Base-by-base conservation (phyloP, 2,113 vertebrate genomes). In the Pontoporia blainvillei region DNA sequence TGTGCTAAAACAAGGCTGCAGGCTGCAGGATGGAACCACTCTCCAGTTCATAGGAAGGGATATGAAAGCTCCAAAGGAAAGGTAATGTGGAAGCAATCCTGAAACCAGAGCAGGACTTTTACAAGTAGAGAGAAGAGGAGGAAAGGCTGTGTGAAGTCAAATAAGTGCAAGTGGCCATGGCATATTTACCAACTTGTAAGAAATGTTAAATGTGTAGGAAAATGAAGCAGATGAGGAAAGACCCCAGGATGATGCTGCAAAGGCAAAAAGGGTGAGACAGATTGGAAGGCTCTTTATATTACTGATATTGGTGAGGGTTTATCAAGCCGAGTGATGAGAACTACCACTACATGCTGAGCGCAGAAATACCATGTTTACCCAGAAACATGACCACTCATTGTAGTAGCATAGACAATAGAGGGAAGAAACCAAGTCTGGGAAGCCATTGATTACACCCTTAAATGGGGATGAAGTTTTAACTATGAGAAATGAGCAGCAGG, bases 331-430 rank as follows among this genome's bases (percentile, higher is more conserved):
- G 8, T 17, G 27, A 23, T 15, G 12, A 9, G 29, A 46, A 79
- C 2, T 59, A 41, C 1, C 36, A 17, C 14, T 18, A 14, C 39
- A n/a, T 25, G 29, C n/a, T 8, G 41, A 86, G 44, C 29, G 66
- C n/a, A 81, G 39, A 31, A 78, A 21, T 11, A 27, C 36, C 15
- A 2, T 64, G 20, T 27, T 83, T 76, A 52, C 59, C 46, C 25
- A 17, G 20, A 84, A 29, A 23, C 36, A 0, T 39, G 14, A 41
- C 18, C 11, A 20, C 20, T 0, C 3, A 9, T 2, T 39, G 4
- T 4, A 39, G 46, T 5, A 54, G 25, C 41, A 46, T 0, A n/a
- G 23, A 44, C 1, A 12, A 31, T 0, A 73, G 20, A 84, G 7
- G 14, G 14, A 31, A 78, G 41, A 9, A 64, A 79, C 9, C 4